A percentile compares a stretch with the other conserved stretches of the same genome.
These are phyloP conservation scores for Neodontobutis hainanensis DNA, from an alignment of 2,113 vertebrate genomes.

Conservation along the genomic window DNA sequence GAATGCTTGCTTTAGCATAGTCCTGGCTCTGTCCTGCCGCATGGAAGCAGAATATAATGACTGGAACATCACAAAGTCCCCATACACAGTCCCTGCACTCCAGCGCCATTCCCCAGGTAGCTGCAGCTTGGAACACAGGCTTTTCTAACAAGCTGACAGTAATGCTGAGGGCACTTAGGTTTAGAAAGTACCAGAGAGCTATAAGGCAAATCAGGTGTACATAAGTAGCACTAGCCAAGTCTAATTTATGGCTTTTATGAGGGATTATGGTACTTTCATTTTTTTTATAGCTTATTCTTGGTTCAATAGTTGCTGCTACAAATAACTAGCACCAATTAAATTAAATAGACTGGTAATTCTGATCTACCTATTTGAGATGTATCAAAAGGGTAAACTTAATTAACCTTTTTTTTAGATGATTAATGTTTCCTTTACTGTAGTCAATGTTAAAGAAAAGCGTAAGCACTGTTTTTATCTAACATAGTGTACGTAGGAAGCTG, in stretches of 20 bases:
- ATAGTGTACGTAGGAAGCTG: too few species aligned
- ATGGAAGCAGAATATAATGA: slow-evolving; percentile 65
- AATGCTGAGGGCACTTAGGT: slow-evolving; percentile 46
- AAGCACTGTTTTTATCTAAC: too few species aligned
- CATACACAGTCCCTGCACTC: slow-evolving; percentile 24
- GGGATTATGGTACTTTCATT: slow-evolving; percentile 36
- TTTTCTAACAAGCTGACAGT: slow-evolving; percentile 55
- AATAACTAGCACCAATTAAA: too few species aligned
- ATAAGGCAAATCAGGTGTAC: slow-evolving; percentile 24
- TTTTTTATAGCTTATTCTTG: slow-evolving; percentile 11
- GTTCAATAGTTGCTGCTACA: too few species aligned
- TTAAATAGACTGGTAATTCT: too few species aligned
- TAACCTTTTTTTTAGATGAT: too few species aligned
- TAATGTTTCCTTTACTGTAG: too few species aligned
- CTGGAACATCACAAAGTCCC: slow-evolving; percentile 43
- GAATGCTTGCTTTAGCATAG: slow-evolving; percentile 41
- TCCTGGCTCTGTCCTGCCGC: slow-evolving; percentile 55
- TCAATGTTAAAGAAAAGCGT: too few species aligned
- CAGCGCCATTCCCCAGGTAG: slow-evolving; percentile 38
- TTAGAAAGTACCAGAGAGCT: slow-evolving; percentile 19
- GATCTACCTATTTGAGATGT: too few species aligned
- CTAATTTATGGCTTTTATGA: slow-evolving; percentile 51
- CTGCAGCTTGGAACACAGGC: slow-evolving; percentile 23
- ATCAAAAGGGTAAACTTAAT: too few species aligned
- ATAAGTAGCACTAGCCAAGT: slow-evolving; percentile 31